A percentile compares a stretch with the other conserved stretches of the same genome.
These are phyloP conservation scores for Tauraco erythrolophus DNA, from an alignment of 2,113 vertebrate genomes.

Conservation along the genomic window DNA sequence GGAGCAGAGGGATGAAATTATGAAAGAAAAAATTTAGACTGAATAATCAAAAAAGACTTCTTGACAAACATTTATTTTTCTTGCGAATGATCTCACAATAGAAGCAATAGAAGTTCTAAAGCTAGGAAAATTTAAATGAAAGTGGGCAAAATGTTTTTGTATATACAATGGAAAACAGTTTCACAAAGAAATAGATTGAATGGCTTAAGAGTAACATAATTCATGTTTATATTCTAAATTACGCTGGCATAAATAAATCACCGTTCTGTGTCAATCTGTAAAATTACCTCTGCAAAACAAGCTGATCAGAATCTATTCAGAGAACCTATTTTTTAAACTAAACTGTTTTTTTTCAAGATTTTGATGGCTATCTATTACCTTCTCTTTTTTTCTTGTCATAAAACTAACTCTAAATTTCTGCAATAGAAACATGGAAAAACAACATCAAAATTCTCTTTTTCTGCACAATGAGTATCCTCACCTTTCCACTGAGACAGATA, in stretches of 20 bases:
- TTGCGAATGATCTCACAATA: background rate
- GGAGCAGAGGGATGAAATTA: background rate
- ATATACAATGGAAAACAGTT: background rate
- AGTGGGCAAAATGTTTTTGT: background rate
- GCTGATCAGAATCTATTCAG: background rate
- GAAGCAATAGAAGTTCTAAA: background rate
- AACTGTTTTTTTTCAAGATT: background rate
- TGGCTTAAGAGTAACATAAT: background rate
- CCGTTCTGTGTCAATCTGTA: background rate
- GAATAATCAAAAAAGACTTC: background rate
- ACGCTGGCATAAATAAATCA: background rate
- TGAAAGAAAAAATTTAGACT: background rate
- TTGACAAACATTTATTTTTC: slow-evolving; percentile 11
- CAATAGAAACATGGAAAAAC: background rate
- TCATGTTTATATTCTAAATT: background rate
- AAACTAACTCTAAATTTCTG: background rate
- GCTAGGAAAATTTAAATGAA: background rate
- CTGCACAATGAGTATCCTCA: background rate
- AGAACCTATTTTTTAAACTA: background rate
- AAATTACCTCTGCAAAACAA: background rate
- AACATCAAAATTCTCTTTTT: background rate
- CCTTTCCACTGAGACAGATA: background rate
- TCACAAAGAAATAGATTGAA: background rate
- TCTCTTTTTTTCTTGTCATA: background rate
- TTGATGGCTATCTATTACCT: background rate